Percentiles rank a stretch among this genome's conserved stretches.
These are phyloP conservation scores for Druceiella hillmani DNA, from an alignment of 2,888 invertebrate species.

Conservation along the genomic window DNA sequence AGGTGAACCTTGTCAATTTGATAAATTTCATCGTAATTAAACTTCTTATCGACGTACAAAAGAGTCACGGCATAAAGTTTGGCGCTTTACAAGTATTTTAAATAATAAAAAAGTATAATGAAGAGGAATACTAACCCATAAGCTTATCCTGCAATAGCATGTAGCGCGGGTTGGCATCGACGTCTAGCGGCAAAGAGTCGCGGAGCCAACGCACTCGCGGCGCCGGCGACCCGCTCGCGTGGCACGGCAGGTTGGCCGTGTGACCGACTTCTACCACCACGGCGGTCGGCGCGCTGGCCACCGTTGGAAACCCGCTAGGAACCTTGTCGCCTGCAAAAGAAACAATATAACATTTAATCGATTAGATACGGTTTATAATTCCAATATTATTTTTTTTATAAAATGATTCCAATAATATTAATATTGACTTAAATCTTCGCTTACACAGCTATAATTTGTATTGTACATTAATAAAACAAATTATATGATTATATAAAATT, in stretches of 20 bases:
- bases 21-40: too few species aligned
- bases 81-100: too few species aligned
- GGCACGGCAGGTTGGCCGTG: conserved; percentile 83
- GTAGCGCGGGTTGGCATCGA: conserved; percentile 76
- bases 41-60: too few species aligned
- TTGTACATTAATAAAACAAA: too few species aligned
- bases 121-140: conserved; percentile 56
- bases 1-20: too few species aligned
- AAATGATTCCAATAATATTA: background rate
- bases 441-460: too few species aligned
- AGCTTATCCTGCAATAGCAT: conserved; percentile 74
- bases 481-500: too few species aligned
- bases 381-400: background rate
- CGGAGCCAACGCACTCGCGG: conserved; percentile 89
- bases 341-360: conserved; percentile 5
- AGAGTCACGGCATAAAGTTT: too few species aligned
- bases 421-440: background rate
- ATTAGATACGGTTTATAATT: background rate
- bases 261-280: conserved; percentile 96
- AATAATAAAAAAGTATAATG: too few species aligned
- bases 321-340: conserved; percentile 66
- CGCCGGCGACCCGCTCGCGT: conserved; percentile 78
- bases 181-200: conserved; percentile 85
- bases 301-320: conserved; percentile 86
- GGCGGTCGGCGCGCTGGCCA: conserved; percentile 77